A percentile compares a stretch with the other conserved stretches of the same genome.
These are phyloP conservation scores for Sericinus montela DNA, from an alignment of 2,888 invertebrate genomes.

Conservation along the genomic window DNA sequence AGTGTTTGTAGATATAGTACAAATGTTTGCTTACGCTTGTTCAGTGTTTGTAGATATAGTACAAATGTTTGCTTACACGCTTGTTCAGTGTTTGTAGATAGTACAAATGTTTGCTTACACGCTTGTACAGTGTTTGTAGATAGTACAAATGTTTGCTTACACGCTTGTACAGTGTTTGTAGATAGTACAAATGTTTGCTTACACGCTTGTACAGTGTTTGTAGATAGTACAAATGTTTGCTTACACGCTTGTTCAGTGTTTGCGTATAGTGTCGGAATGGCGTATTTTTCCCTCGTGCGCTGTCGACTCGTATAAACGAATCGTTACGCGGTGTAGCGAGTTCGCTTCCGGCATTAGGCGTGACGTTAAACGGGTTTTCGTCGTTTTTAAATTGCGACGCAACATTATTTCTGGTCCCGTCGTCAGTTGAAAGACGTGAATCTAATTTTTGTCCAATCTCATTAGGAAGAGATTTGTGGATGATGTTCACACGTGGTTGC, in stretches of 20 bases:
- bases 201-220: slow-evolving; percentile 1
- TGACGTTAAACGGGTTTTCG: slow-evolving; percentile 25
- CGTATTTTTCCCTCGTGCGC: slow-evolving; percentile 2
- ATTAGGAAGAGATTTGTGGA: slow-evolving; percentile 14
- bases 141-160: neutral
- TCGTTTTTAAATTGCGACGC: slow-evolving; percentile 16
- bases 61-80: neutral
- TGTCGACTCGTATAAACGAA: slow-evolving; percentile 15
- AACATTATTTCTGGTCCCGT: slow-evolving; percentile 16
- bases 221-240: neutral
- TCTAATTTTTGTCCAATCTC: slow-evolving; percentile 33
- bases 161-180: slow-evolving; percentile 1
- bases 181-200: neutral
- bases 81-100: slow-evolving; percentile 2
- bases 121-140: slow-evolving; percentile 1
- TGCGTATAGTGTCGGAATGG: neutral
- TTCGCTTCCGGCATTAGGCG: slow-evolving; percentile 31
- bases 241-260: slow-evolving; percentile 6
- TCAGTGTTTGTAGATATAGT: slow-evolving; percentile 1
- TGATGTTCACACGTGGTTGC: no score
- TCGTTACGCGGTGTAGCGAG: slow-evolving; percentile 24
- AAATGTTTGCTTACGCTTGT: slow-evolving; percentile 2
- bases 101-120: slow-evolving; percentile 1
- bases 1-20: neutral
- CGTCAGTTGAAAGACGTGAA: slow-evolving; percentile 28